Percentiles rank a stretch among this genome's conserved stretches.
Conservation (phyloP, 1,140 invertebrate species). For the Caenorhabditis remanei region DNA sequence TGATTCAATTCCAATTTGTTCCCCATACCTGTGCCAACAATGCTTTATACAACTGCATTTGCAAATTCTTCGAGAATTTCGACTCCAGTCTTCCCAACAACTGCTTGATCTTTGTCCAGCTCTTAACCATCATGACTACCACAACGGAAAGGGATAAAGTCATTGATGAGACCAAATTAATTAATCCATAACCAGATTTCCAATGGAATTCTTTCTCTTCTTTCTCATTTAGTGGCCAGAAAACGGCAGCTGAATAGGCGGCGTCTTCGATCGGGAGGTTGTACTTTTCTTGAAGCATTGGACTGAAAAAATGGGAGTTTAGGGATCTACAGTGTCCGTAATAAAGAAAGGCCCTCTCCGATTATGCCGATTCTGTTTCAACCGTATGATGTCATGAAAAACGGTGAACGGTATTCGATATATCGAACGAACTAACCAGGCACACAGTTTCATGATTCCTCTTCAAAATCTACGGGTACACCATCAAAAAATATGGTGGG, state of each 20-base stretch:
- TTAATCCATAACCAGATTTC: not conserved
- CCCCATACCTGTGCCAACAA: not conserved
- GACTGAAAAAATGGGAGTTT: not conserved
- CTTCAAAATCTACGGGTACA: too few species aligned
- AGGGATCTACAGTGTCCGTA: too few species aligned
- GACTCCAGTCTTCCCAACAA: constrained; percentile 10
- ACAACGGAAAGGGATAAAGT: not conserved
- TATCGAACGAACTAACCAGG: too few species aligned
- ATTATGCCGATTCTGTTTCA: too few species aligned
- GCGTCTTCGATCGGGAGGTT: not conserved
- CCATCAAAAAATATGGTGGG: too few species aligned
- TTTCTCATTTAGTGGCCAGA: not conserved
- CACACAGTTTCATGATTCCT: too few species aligned
- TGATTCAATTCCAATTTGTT: not conserved
- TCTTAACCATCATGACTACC: not conserved
- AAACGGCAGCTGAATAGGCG: not conserved
- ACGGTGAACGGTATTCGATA: too few species aligned
- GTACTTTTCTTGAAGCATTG: constrained; percentile 2
- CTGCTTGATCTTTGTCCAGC: not conserved
- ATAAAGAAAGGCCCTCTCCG: too few species aligned
- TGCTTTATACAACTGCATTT: constrained; percentile 13
- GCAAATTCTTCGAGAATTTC: not conserved
- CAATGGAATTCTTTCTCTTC: not conserved
- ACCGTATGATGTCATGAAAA: too few species aligned
- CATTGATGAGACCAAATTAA: not conserved